A percentile compares a stretch with the other conserved stretches of the same genome.
phyloP scores from a whole-genome alignment of 35 echinoderm and acorn worm genomes.

The Anneissia japonica region DNA sequence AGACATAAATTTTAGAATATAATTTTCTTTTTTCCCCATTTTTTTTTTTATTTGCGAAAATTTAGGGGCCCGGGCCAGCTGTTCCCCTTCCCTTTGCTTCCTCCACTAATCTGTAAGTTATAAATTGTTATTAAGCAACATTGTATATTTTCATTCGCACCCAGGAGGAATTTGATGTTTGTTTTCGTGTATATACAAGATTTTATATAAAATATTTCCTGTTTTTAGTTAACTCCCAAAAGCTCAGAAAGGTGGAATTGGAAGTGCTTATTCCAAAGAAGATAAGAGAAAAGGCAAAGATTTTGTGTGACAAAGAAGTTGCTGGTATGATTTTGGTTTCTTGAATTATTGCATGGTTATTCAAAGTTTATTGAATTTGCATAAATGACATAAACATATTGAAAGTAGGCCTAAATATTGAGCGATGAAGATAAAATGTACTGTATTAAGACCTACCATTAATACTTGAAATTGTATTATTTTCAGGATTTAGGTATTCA shows the following conservation, averaged over 20 bases:
- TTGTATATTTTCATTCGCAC: no score
- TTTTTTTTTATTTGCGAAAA: no score
- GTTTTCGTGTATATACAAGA: no score
- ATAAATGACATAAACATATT: no score
- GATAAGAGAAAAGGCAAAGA: slow-evolving; percentile 90
- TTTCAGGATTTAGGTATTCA: neutral
- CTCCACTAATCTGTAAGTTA: no score
- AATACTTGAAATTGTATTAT: neutral
- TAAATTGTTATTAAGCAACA: no score
- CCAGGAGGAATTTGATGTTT: no score
- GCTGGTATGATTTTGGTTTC: slow-evolving; percentile 63
- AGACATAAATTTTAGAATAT: no score
- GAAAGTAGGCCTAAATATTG: no score
- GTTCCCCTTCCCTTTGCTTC: no score
- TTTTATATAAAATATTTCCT: neutral
- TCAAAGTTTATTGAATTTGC: neutral
- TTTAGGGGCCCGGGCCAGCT: no score
- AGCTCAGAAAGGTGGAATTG: slow-evolving; percentile 66
- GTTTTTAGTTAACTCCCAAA: neutral
- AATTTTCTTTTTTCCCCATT: no score
- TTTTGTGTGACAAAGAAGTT: slow-evolving; percentile 58
- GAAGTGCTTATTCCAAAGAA: slow-evolving; percentile 92
- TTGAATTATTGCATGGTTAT: neutral
- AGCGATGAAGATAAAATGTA: neutral
- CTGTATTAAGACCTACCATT: neutral